These are phyloP conservation scores for Anaspis maculata DNA, from an alignment of 2,888 invertebrate genomes.

Conservation along the genomic window DNA sequence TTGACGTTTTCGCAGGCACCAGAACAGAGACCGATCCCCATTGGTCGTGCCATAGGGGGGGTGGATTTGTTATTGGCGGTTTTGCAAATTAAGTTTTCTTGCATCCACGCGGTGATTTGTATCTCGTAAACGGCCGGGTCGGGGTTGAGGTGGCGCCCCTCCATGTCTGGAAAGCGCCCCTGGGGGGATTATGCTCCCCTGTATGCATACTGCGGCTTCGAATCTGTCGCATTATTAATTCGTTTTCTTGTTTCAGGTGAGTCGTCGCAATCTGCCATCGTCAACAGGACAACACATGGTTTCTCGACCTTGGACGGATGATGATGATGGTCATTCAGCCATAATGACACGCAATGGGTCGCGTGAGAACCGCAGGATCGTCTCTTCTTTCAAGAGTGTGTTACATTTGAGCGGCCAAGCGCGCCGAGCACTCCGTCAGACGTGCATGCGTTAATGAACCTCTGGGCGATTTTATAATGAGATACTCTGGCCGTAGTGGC, in stretches of 20 bases:
- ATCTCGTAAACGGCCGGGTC: too few relatives aligned
- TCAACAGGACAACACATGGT: too few relatives aligned
- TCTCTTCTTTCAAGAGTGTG: slow-evolving; percentile 3
- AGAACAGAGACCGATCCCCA: too few relatives aligned
- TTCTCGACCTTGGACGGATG: too few relatives aligned
- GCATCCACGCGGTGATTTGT: slow-evolving; percentile 11
- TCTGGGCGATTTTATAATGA: slow-evolving; percentile 19
- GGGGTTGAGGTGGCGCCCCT: too few relatives aligned
- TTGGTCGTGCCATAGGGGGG: too few relatives aligned
- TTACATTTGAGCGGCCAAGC: slow-evolving; percentile 20
- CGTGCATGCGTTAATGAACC: slow-evolving; percentile 24
- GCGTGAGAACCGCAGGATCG: slow-evolving; percentile 18
- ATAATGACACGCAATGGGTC: slow-evolving; percentile 16
- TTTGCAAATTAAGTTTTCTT: slow-evolving; percentile 18
- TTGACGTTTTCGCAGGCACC: slow-evolving; percentile 24
- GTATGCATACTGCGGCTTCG: too few relatives aligned
- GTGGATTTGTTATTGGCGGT: slow-evolving; percentile 26
- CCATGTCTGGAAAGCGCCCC: too few relatives aligned
- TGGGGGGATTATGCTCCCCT: too few relatives aligned
- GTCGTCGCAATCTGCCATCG: too few relatives aligned
- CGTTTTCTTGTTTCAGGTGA: too few relatives aligned
- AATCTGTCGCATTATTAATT: too few relatives aligned
- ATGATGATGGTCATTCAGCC: slow-evolving; percentile 11
- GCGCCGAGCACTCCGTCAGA: slow-evolving; percentile 7
- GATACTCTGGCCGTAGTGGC: slow-evolving; percentile 9